Percentiles rank a stretch among this genome's conserved stretches.
Evolutionary conservation across 2,888 invertebrate species (phyloP).

Genomic region (Odontothrips loti): DNA sequence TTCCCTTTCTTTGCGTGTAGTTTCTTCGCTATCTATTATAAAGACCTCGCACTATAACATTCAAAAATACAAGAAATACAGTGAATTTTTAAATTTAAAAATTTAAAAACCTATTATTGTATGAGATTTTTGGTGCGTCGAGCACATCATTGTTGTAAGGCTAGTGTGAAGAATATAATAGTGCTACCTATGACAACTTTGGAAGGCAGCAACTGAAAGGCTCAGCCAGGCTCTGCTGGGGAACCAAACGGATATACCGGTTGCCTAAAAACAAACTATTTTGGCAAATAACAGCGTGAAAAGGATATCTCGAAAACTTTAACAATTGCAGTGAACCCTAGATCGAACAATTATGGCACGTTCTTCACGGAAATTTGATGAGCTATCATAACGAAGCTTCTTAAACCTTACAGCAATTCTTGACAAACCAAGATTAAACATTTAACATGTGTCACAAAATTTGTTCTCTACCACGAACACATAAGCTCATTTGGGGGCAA

Average conservation of each 20-base stretch:
- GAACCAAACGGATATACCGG: not conserved
- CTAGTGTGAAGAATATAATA: not conserved
- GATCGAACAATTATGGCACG: not conserved
- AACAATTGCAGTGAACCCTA: not conserved
- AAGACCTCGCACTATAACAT: not conserved
- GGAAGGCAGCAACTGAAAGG: not conserved
- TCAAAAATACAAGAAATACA: slow-evolving; percentile 14
- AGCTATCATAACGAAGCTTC: not conserved
- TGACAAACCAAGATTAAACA: not conserved
- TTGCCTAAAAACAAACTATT: not conserved
- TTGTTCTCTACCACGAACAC: not conserved
- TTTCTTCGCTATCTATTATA: not conserved
- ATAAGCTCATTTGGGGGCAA: not conserved
- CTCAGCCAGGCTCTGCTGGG: not conserved
- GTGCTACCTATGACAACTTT: not conserved
- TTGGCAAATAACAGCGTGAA: not conserved
- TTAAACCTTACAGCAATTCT: not conserved
- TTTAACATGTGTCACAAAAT: not conserved
- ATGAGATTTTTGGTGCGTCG: slow-evolving; percentile 19
- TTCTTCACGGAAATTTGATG: not conserved
- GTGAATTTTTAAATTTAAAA: not conserved
- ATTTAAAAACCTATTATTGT: slow-evolving; percentile 24
- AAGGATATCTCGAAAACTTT: not conserved
- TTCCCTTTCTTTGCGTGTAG: not conserved
- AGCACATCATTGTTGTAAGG: not conserved